Conservation (phyloP, 2,797 vertebrate genomes). For the Vespertilio murinus region DNA sequence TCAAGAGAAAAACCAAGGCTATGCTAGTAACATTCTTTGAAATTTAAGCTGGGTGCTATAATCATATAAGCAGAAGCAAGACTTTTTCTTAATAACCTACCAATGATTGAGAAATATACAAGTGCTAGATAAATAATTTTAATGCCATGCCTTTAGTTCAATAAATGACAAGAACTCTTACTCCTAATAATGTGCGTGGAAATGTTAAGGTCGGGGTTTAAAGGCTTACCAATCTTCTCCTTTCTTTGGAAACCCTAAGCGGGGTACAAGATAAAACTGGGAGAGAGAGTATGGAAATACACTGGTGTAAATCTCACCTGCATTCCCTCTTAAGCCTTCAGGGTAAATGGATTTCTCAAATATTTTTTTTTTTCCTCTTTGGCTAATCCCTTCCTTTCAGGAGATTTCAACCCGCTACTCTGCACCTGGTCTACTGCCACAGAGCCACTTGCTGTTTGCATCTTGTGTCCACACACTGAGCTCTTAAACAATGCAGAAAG, state of each 20-base stretch:
- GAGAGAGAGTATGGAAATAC: slow-evolving; percentile 14
- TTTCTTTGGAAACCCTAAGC: slow-evolving; percentile 59
- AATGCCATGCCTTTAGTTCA: slow-evolving; percentile 14
- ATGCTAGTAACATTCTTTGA: slow-evolving; percentile 34
- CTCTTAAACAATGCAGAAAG: slow-evolving; percentile 47
- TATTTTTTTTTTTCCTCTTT: slow-evolving; percentile 65
- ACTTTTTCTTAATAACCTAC: slow-evolving; percentile 39
- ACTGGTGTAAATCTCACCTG: slow-evolving; percentile 52
- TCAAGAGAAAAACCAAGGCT: slow-evolving; percentile 19
- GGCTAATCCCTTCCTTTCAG: slow-evolving; percentile 64
- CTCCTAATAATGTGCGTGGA: slow-evolving; percentile 26
- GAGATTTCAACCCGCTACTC: not conserved
- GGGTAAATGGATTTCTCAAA: slow-evolving; percentile 65
- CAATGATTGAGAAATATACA: slow-evolving; percentile 42
- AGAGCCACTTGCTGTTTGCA: slow-evolving; percentile 39
- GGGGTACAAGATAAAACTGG: slow-evolving; percentile 44
- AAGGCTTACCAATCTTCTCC: not conserved
- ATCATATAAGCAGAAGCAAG: slow-evolving; percentile 14
- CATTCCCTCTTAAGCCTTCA: slow-evolving; percentile 53
- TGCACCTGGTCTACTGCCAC: not conserved
- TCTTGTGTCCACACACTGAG: not conserved
- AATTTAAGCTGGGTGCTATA: slow-evolving; percentile 43
- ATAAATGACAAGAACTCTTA: slow-evolving; percentile 29
- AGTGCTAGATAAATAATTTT: slow-evolving; percentile 2
- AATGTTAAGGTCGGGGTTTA: slow-evolving; percentile 34